Percentiles rank a stretch among this genome's conserved stretches.
These are phyloP conservation scores for Bombus sibiricus DNA, from an alignment of 1,140 invertebrate genomes.

Conservation along the genomic window DNA sequence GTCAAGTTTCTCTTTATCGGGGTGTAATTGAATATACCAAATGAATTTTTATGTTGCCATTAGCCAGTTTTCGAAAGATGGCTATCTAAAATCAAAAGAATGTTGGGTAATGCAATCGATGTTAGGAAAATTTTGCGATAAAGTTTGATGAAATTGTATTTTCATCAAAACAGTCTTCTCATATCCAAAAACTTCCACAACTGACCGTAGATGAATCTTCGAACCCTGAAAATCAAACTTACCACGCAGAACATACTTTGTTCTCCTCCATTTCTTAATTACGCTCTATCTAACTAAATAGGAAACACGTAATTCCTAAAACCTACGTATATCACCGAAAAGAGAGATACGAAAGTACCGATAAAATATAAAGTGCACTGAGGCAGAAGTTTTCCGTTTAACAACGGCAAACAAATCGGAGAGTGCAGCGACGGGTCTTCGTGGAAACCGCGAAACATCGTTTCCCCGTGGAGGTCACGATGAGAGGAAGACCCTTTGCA, in stretches of 20 bases:
- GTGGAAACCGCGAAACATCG: not conserved
- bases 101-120: too few species aligned
- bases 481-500: constrained; percentile 31
- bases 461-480: not conserved
- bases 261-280: fast-evolving
- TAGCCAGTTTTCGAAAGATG: too few species aligned
- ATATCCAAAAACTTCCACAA: too few species aligned
- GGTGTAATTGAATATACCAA: too few species aligned
- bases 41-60: too few species aligned
- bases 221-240: not conserved
- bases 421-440: not conserved
- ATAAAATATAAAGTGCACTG: not conserved
- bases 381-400: not conserved
- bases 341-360: not conserved
- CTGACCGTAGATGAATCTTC: too few species aligned
- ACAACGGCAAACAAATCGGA: not conserved
- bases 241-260: not conserved
- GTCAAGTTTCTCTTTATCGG: too few species aligned
- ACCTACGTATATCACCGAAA: not conserved
- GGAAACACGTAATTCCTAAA: not conserved
- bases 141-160: too few species aligned
- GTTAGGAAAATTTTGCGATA: too few species aligned
- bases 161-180: too few species aligned
- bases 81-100: too few species aligned
- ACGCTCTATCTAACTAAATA: not conserved